Evolutionary conservation across 2,888 invertebrate species (phyloP).

Genomic region (Drosophila quasianomalipes): DNA sequence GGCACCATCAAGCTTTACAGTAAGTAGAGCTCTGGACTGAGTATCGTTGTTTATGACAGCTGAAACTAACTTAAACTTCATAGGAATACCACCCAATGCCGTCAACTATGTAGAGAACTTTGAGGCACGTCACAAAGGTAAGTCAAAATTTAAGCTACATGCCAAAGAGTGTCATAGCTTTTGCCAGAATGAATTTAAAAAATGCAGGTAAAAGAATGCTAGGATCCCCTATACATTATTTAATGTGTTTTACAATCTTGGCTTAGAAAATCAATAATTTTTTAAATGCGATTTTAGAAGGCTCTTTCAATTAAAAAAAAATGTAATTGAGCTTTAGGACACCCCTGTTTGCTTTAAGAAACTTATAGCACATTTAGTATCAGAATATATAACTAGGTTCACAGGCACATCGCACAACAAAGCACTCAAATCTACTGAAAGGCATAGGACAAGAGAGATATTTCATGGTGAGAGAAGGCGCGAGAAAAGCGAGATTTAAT

Average conservation of each 20-base stretch:
- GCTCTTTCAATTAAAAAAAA: not conserved
- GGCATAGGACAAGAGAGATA: conserved; percentile 20
- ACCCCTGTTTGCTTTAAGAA: not conserved
- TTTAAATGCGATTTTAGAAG: not conserved
- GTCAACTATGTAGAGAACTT: conserved; percentile 85
- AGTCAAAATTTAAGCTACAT: conserved; percentile 32
- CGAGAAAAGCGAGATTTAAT: conserved; percentile 71
- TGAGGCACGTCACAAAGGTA: conserved; percentile 85
- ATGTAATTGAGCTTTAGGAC: rapidly evolving
- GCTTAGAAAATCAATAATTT: not conserved
- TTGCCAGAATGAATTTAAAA: not conserved
- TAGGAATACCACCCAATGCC: conserved; percentile 85
- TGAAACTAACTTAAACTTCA: not conserved
- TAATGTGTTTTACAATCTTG: not conserved
- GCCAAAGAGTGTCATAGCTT: not conserved
- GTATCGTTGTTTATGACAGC: not conserved
- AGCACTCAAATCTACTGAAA: conserved; percentile 1
- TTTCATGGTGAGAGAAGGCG: conserved; percentile 42
- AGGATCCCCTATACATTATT: no score
- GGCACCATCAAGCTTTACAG: conserved; percentile 93
- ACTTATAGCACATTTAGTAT: not conserved
- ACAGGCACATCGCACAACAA: conserved; percentile 1
- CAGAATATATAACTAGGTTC: not conserved
- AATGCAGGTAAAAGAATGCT: not conserved
- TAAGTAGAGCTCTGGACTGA: conserved; percentile 86